Conservation (phyloP, 30 jellyfish, hydroid and myxozoan species). For the Aurelia sp. region DNA sequence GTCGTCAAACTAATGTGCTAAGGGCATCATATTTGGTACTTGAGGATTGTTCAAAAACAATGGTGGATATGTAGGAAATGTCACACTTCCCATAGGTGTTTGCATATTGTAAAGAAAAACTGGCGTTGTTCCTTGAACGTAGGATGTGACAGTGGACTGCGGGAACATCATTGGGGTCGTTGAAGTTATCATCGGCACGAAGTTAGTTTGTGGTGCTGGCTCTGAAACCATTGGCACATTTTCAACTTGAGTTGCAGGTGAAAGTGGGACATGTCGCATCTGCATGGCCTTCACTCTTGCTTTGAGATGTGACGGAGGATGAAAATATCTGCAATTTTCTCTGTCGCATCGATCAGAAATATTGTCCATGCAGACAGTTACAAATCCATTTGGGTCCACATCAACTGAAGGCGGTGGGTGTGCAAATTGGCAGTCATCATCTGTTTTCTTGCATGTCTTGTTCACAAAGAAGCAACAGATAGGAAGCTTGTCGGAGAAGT, state of each 20-base stretch:
- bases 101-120: conserved; percentile 42
- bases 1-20: too few species aligned
- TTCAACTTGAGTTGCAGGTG: neutral
- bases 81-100: conserved; percentile 51
- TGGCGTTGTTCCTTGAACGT: conserved; percentile 36
- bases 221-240: conserved; percentile 17
- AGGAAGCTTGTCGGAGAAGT: conserved; percentile 78
- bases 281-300: conserved; percentile 74
- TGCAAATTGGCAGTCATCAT: conserved; percentile 67
- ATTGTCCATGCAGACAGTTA: conserved; percentile 80
- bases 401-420: conserved; percentile 74
- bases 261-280: conserved; percentile 52
- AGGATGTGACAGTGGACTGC: neutral
- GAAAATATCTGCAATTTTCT: conserved; percentile 65
- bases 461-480: conserved; percentile 58
- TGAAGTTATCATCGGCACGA: conserved; percentile 17
- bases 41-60: conserved; percentile 26
- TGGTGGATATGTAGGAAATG: conserved; percentile 55
- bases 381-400: conserved; percentile 74
- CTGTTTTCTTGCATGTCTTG: conserved; percentile 46
- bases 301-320: conserved; percentile 63
- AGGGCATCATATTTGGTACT: conserved; percentile 20
- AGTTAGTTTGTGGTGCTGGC: conserved; percentile 6
- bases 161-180: conserved; percentile 49
- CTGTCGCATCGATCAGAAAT: conserved; percentile 68